A percentile compares a stretch with the other conserved stretches of the same genome.
Conservation (phyloP, 2,797 vertebrate species). For the Semaprochilodus insignis region DNA sequence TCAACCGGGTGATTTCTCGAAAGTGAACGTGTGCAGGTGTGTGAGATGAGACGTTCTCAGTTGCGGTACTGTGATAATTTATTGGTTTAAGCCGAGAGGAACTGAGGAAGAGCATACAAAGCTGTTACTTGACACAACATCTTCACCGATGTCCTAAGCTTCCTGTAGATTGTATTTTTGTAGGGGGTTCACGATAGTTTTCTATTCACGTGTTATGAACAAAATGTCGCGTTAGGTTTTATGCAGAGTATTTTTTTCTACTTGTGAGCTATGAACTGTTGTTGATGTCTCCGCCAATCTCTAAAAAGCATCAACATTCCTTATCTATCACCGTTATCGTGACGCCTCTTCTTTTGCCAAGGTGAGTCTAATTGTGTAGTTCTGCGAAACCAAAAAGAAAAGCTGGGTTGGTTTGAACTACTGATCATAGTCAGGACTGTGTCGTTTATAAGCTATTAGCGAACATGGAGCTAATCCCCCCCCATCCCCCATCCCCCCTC, state of each 20-base stretch:
- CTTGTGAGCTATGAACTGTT: slow-evolving; percentile 63
- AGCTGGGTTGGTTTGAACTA: slow-evolving; percentile 66
- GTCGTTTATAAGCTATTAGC: slow-evolving; percentile 59
- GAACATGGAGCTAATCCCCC: slow-evolving; percentile 36
- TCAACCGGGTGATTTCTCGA: slow-evolving; percentile 57
- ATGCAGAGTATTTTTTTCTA: slow-evolving; percentile 74
- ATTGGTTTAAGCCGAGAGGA: slow-evolving; percentile 69
- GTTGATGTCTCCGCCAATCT: slow-evolving; percentile 58
- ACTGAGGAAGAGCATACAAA: slow-evolving; percentile 60
- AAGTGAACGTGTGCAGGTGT: slow-evolving; percentile 33
- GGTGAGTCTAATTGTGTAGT: slow-evolving; percentile 49
- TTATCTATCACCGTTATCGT: slow-evolving; percentile 60
- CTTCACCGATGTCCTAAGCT: slow-evolving; percentile 75
- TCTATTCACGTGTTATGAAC: slow-evolving; percentile 68
- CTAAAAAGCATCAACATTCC: slow-evolving; percentile 74
- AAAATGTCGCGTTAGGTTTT: slow-evolving; percentile 61
- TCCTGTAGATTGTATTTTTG: slow-evolving; percentile 72
- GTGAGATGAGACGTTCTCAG: slow-evolving; percentile 31
- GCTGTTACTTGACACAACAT: slow-evolving; percentile 81
- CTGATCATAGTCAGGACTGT: slow-evolving; percentile 61
- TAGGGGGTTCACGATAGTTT: slow-evolving; percentile 60
- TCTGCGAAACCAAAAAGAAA: slow-evolving; percentile 56
- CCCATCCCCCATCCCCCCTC: neutral
- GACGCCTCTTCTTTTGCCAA: slow-evolving; percentile 59
- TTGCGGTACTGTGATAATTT: slow-evolving; percentile 84